Evolutionary conservation across 2,797 vertebrate genomes (phyloP), one percentile per base, ranked within the genome.

Genomic region (Danio kyathit): DNA sequence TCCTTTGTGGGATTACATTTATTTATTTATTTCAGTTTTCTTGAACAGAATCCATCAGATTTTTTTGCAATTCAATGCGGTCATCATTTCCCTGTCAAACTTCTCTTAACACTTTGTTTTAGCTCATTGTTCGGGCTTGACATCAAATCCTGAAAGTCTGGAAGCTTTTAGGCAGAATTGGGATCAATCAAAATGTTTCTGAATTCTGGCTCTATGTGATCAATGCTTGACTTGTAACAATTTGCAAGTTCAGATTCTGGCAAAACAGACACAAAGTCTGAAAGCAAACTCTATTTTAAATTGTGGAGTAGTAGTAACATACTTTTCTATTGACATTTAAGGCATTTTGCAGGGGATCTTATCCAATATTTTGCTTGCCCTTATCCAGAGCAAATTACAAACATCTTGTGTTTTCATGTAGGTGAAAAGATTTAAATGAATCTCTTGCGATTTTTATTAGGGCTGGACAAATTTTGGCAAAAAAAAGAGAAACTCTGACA

Each of bases 181-280:
- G 74, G 74, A 72, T 83, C 82, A 79, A 40, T 71, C 52, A 70
- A 80, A 82, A 19, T 56, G 80, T 82, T 82, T 82, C 76, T 78
- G 71, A 69, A 65, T 76, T 82, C 77, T 14, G 71, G 76, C 64
- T 81, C 61, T 56, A 54, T 67, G 67, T 73, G 56, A 82, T 86
- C 81, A 87, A 65, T 80, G 82, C 79, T 49, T 81, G 69, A 77
- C 81, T 76, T 76, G 72, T 70, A 82, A 80, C 80, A 85, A 69
- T 82, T 83, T 40, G 76, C 71, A 63, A 79, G 78, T 74, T 13
- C 48, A 73, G 19, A 56, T 57, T 82, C 57, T 64, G 60, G 67
- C 78, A 61, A 83, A 85, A 78, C 57, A 46, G 49, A 38, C 78
- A 40, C 11, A 63, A 49, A 72, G 57, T 52, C 29, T 74, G 48